Conservation (phyloP, 2,113 vertebrate genomes). For the Hymenochirus boettgeri region DNA sequence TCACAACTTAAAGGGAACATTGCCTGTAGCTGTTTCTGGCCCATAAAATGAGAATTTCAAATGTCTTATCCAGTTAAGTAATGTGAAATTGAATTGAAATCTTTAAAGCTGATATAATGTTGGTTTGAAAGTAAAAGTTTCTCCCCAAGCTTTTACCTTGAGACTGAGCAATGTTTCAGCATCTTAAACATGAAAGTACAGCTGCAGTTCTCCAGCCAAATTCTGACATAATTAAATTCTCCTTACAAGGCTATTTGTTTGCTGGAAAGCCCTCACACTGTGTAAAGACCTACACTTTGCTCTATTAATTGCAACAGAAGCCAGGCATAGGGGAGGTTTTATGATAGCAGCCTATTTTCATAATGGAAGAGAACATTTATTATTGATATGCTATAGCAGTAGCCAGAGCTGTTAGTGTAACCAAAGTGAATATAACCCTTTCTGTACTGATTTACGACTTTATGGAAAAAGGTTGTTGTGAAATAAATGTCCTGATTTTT, state of each 20-base stretch:
- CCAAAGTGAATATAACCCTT: constrained; percentile 5
- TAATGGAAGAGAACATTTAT: constrained; percentile 36
- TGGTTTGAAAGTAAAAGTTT: not conserved
- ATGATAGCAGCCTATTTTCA: constrained; percentile 38
- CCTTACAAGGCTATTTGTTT: constrained; percentile 41
- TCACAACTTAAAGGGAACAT: no score
- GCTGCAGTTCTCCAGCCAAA: constrained; percentile 21
- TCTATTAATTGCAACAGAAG: constrained; percentile 41
- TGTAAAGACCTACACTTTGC: constrained; percentile 37
- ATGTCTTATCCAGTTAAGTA: no score
- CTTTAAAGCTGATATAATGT: not conserved
- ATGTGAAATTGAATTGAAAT: no score
- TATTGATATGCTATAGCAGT: constrained; percentile 26
- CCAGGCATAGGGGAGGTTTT: constrained; percentile 35
- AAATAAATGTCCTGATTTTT: no score
- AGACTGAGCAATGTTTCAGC: constrained; percentile 19
- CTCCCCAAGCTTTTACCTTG: constrained; percentile 5
- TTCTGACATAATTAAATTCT: constrained; percentile 39
- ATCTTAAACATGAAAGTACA: constrained; percentile 7
- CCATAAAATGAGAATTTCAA: no score
- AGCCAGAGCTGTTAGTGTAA: constrained; percentile 5
- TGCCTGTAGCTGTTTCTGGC: no score
- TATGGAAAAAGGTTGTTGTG: no score
- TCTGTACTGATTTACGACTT: not conserved
- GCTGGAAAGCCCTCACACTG: constrained; percentile 35